Base-by-base conservation (phyloP, 2,113 vertebrate genomes). In the Oxyruncus cristatus region DNA sequence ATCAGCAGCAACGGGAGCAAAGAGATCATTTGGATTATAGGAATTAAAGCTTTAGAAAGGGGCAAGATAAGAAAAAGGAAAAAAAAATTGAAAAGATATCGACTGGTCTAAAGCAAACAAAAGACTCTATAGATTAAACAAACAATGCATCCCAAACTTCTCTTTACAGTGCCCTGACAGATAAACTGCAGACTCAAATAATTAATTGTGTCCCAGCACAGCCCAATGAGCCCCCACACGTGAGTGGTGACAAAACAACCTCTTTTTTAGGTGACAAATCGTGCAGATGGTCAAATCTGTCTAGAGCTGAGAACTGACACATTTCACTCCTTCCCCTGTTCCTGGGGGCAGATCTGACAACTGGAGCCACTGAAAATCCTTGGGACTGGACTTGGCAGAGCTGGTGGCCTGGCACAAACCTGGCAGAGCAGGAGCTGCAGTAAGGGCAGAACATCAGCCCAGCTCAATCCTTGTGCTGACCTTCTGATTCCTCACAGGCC, bases 41-140 rank as follows among this genome's bases (percentile, higher is more conserved):
- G 75, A 93, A 88, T 80, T 66, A 63, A 85, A 88, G 46, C 71
- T 95, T 94, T 70, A 93, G 67, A 85, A 93, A 92, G 8, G 21
- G 11, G 26, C 4, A 56, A 91, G 71, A 85, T 79, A 95, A 94
- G 77, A 52, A 72, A 75, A 91, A 71, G 13, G 46, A 2, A 30
- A 66, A 66, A 53, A 24, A 19, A 71, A 71, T 3, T 33, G 56
- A 67, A 92, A 59, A 91, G n/a, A 68, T 70, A 91, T 26, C 4
- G 14, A 12, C 82, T 33, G 7, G 77, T 79, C 72, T n/a, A 59
- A 47, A 65, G 92, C 75, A 71, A 96, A 92, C 82, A 96, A 92
- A 96, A 94, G 82, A 24, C 26, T 8, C 72, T 8, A 13, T 11
- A 76, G 85, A 83, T 92, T 61, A 85, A 89, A 86, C 61, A 79